Base-by-base conservation (phyloP, 1,140 invertebrate species). In the Macrotrachela quadricornifera region DNA sequence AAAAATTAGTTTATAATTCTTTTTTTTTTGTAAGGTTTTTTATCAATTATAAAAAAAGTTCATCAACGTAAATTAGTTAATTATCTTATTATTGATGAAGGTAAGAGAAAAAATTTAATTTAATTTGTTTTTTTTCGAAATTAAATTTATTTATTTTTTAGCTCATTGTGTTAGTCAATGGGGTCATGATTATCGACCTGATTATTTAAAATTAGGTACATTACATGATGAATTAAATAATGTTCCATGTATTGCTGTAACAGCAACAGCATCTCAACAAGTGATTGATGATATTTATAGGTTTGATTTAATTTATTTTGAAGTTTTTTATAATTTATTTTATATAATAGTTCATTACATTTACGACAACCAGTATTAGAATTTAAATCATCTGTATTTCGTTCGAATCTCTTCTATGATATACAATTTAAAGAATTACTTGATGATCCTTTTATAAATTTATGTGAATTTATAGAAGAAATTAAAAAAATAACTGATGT, bases 361-460 rank as follows among this genome's bases (percentile, higher is more conserved):
- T 59, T 80, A 39, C 70, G 65, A 52, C 58, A 73, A 47, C 73
- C 75, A 39, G 62, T 78, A 13, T 60, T 61, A 13, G 72, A 63
- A 46, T 80, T 79, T 60, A 77, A 76, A 61, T 69, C 66, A 13
- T 71, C 76, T n/a, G 76, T 74, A 58, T 82, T 79, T 63, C 69
- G 79, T 43, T 58, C 70, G 37, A 81, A 82, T 69, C 61, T 82
- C 6, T 79, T 70, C 63, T 81, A 81, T 64, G 79, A 81, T 61
- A 74, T 81, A 17, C 60, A 69, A n/a, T 85, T 80, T 69, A 82
- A 82, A 65, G 84, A 87, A 62, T 72, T 77, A 16, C 67, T 87
- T 1, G 74, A 78, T 55, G 77, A 86, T 70, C 78, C 82, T 56
- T 80, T 78, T 61, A 73, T 76, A 40, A 79, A 90, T 69, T 71